A percentile compares a stretch with the other conserved stretches of the same genome.
Evolutionary conservation across 2,888 invertebrate genomes (phyloP).

Genomic region (Charanyca ferruginea): DNA sequence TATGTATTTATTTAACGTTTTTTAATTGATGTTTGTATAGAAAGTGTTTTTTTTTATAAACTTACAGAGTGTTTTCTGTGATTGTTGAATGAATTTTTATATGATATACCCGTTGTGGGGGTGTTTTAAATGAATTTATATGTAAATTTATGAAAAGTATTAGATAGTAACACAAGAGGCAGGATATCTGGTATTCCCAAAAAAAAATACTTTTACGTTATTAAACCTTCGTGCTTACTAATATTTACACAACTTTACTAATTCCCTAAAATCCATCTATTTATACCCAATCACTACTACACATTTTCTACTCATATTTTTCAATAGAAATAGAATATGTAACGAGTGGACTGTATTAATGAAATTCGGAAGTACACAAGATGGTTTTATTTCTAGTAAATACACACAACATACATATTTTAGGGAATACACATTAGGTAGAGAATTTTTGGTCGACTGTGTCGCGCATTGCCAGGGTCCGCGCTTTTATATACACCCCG

Average conservation of each 20-base stretch:
- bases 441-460: no score
- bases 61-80: slow-evolving; percentile 58
- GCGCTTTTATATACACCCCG: no score
- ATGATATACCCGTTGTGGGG: slow-evolving; percentile 55
- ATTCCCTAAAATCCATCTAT: background rate
- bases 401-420: no score
- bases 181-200: slow-evolving; percentile 22
- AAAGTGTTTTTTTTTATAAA: slow-evolving; percentile 58
- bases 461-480: no score
- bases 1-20: slow-evolving; percentile 71
- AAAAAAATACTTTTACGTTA: background rate
- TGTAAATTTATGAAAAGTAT: slow-evolving; percentile 67
- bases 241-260: slow-evolving; percentile 7
- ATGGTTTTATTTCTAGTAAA: no score
- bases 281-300: background rate
- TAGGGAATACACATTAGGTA: no score
- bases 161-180: slow-evolving; percentile 63
- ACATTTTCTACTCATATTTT: background rate
- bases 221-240: slow-evolving; percentile 17
- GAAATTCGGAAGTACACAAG: no score
- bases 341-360: no score
- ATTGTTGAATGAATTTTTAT: slow-evolving; percentile 70
- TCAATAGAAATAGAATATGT: background rate
- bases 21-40: slow-evolving; percentile 63
- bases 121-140: slow-evolving; percentile 61